Evolutionary conservation across 2,888 invertebrate genomes (phyloP), one percentile per base, ranked within the genome.

Genomic region (Polyploca ridens): DNA sequence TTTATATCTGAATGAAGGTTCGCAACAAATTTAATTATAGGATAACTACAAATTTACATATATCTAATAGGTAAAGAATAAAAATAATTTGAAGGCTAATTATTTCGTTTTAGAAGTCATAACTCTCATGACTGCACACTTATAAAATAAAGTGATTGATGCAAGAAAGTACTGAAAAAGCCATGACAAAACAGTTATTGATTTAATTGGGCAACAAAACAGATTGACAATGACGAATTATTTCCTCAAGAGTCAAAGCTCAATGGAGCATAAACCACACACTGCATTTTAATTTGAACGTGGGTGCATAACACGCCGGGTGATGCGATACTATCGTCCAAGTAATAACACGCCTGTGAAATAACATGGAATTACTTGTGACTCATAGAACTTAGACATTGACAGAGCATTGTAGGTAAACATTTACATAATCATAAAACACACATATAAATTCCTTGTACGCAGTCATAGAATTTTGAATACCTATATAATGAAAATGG

Each of bases 211-310:
- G 81, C 83, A 84, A 85, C 84, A 79, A 79, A 82, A 85, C 70
- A 81, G 85, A 87, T 88, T 88, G 91, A 90, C 91, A 90, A 85
- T 89, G 91, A 93, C 82, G 83, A 85, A 91, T 90, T 87, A 84
- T 90, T 90, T 87, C 87, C 86, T 86, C 81, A 78, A 83, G 73
- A 66, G 78, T 76, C 76, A 72, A 81, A 76, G 74, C 79, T 74
- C 66, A 70, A 76, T 72, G 65, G 66, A 63, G 68, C 73, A 77
- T 76, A 82, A 83, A 87, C 75, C 69, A 78, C 78, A 79, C 75
- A 69, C 69, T 81, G 79, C 82, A 85, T 84, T 86, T 86, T 81
- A 81, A 82, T 81, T 82, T 75, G 79, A 77, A 81, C 84, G 86
- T 89, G 84, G 89, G 88, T 82, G 84, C 74, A 69, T 68, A 72